phyloP scores from a whole-genome alignment of 2,113 vertebrate species.

The Rynchops niger region DNA sequence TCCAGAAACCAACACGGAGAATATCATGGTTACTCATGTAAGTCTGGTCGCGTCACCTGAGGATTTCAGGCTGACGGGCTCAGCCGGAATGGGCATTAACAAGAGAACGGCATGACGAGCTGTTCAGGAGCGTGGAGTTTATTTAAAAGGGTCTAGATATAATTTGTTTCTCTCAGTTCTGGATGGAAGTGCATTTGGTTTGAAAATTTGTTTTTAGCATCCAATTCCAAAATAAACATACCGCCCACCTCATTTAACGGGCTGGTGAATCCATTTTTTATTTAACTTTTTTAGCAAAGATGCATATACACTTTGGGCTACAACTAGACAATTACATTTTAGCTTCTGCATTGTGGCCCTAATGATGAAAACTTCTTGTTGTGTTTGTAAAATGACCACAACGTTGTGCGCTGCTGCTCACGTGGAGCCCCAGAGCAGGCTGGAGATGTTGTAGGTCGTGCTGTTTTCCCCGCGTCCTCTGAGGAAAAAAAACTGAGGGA shows the following conservation, averaged over 20 bases:
- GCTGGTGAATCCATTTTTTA: neutral
- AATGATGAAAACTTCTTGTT: fast-evolving
- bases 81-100: neutral
- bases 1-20: constrained; percentile 59
- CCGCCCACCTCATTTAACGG: neutral
- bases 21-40: constrained; percentile 87
- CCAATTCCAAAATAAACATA: neutral
- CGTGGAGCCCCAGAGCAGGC: neutral
- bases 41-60: neutral
- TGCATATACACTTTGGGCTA: fast-evolving
- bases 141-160: too few relatives aligned
- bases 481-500: neutral
- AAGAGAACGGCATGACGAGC: fast-evolving
- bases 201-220: neutral
- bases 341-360: neutral
- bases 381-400: neutral
- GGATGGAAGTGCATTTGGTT: neutral
- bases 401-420: fast-evolving
- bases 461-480: neutral
- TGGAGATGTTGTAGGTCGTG: neutral
- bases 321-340: fast-evolving
- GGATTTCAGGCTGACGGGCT: too few relatives aligned
- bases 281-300: neutral
- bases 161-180: neutral
- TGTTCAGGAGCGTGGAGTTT: neutral